Percentiles rank a stretch among this genome's conserved stretches.
These are phyloP conservation scores for Tachina grossa DNA, from an alignment of 2,888 invertebrate genomes.

Conservation along the genomic window DNA sequence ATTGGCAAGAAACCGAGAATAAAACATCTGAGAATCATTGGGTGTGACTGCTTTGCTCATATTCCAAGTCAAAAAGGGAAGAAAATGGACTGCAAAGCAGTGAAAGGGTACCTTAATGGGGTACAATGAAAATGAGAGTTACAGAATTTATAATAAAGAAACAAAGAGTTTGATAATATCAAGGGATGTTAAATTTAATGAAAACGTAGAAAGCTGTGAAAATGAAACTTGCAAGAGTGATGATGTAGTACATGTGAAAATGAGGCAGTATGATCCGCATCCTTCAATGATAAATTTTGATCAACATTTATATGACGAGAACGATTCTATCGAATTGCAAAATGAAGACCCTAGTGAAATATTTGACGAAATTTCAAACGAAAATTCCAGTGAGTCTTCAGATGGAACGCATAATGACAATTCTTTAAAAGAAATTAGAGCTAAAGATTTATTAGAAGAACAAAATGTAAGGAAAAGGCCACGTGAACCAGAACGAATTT, in stretches of 20 bases:
- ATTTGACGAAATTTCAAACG: too few species aligned
- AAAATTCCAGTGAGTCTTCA: too few species aligned
- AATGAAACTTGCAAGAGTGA: not conserved
- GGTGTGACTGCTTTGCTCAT: slow-evolving; percentile 46
- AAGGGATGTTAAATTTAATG: slow-evolving; percentile 22
- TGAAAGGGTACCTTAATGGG: too few species aligned
- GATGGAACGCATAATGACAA: not conserved
- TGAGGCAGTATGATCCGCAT: not conserved
- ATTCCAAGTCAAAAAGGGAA: slow-evolving; percentile 52
- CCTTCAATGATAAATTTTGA: not conserved
- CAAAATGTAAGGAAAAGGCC: not conserved
- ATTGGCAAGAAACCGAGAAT: not conserved
- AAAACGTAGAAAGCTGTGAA: not conserved
- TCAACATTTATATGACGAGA: not conserved
- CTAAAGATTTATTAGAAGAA: too few species aligned
- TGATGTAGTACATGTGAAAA: not conserved
- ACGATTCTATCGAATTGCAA: not conserved
- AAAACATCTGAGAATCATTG: slow-evolving; percentile 60
- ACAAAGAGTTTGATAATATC: not conserved
- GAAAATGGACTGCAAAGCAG: slow-evolving; percentile 45
- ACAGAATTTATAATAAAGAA: slow-evolving; percentile 7
- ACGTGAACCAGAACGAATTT: slow-evolving; percentile 13
- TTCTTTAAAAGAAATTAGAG: not conserved
- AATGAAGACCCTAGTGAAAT: too few species aligned
- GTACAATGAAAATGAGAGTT: slow-evolving; percentile 10